These are phyloP conservation scores for Heteronetta atricapilla DNA, from an alignment of 2,113 vertebrate species.

Conservation along the genomic window DNA sequence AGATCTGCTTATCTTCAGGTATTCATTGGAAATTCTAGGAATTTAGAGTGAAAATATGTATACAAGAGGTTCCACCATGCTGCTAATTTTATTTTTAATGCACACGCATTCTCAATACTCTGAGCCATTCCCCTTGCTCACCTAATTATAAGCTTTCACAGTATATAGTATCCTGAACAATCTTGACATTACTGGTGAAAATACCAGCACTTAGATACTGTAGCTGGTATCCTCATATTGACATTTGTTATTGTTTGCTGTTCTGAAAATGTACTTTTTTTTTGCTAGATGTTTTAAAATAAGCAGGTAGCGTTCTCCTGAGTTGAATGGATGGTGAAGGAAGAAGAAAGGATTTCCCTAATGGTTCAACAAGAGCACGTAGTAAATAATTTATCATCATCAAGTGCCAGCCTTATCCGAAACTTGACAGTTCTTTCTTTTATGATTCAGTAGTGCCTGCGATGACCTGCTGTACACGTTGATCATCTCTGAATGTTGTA, in stretches of 20 bases:
- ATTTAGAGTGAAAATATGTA: neutral
- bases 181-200: neutral
- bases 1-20: neutral
- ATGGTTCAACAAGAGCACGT: constrained; percentile 43
- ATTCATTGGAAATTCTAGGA: neutral
- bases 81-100: neutral
- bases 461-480: neutral
- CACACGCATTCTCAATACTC: neutral
- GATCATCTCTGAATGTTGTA: neutral
- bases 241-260: neutral
- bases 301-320: neutral
- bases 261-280: neutral
- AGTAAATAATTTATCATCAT: constrained; percentile 71
- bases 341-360: constrained; percentile 44
- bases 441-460: constrained; percentile 40
- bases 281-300: neutral
- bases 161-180: neutral
- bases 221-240: neutral
- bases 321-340: constrained; percentile 4
- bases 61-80: neutral
- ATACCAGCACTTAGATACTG: neutral
- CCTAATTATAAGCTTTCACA: neutral
- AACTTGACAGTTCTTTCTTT: constrained; percentile 38
- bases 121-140: neutral
- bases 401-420: constrained; percentile 53